Evolutionary conservation across 2,113 vertebrate genomes (phyloP), one percentile per base, ranked within the genome.

Genomic region (Nanorana parkeri): DNA sequence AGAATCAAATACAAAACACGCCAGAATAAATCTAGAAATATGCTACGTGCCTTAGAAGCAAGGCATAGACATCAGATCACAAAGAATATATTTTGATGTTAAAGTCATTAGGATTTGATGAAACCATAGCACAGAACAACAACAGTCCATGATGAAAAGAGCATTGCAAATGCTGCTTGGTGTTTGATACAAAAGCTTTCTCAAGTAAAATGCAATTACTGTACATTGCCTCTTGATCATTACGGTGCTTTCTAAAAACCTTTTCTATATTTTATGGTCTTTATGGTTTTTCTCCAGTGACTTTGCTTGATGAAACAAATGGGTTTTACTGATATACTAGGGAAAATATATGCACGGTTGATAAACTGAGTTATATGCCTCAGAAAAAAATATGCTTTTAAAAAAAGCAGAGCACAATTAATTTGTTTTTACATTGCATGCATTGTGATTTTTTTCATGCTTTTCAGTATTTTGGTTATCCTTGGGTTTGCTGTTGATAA

Each of bases 81-180:
- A 81, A 64, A 81, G 79, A 74, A 74, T 73, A 81, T 69, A 66
- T 81, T 74, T 69, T 81, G 69, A 66, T 81, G 71, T 81, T 81
- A 81, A 74, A 81, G 69, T 74, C 69, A 81, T 81, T 81, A 81
- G 47, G 52, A 73, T 81, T 32, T 74, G 60, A 73, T 81, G 79
- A 81, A 74, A 66, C 67, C 61, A 74, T 19, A 66, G 47, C n/a
- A 65, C 16, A 66, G 69, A 81, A 81, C 36, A 81, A 77, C 73
- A 77, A 65, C 79, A 74, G 55, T 54, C 41, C 47, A 65, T 74
- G 79, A 81, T 81, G 79, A 81, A 81, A 81, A 74, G 79, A 81
- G 60, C 58, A 65, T 55, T 36, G 28, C 60, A 56, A 81, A 81
- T 73, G 47, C 54, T 81, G 26, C 41, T 65, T 47, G 36, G 60